phyloP scores from a whole-genome alignment of 2,113 vertebrate genomes.

The Pipra filicauda region DNA sequence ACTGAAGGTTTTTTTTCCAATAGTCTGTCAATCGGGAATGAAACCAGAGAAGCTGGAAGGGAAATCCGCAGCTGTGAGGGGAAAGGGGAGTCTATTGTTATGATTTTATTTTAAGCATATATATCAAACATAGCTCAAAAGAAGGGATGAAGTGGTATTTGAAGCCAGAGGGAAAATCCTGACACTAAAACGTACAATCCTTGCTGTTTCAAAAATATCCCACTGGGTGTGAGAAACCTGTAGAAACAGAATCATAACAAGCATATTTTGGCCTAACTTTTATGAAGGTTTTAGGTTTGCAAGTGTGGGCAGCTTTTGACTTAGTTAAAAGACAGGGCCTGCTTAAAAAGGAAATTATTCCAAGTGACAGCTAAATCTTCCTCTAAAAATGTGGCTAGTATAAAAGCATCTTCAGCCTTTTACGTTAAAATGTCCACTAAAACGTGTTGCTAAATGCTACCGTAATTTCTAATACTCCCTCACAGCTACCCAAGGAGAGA shows the following conservation, averaged over 20 bases:
- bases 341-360: neutral
- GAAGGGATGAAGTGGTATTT: neutral
- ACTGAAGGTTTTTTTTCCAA: neutral
- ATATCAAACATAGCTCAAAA: constrained; percentile 35
- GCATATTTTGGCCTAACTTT: neutral
- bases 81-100: constrained; percentile 11
- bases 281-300: neutral
- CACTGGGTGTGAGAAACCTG: constrained; percentile 7
- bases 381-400: neutral
- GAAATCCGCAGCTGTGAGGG: constrained; percentile 45
- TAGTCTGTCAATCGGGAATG: neutral
- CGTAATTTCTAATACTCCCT: neutral
- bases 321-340: neutral
- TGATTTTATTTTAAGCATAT: constrained; percentile 55
- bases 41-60: constrained; percentile 51
- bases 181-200: constrained; percentile 12
- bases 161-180: constrained; percentile 35
- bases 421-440: neutral
- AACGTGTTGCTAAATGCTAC: fast-evolving
- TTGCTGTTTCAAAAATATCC: constrained; percentile 40
- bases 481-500: neutral
- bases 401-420: neutral
- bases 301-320: neutral
- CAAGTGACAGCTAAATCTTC: neutral
- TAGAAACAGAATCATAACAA: constrained; percentile 31